These are phyloP conservation scores for Nudaria mundana DNA, from an alignment of 2,888 invertebrate species.

Conservation along the genomic window DNA sequence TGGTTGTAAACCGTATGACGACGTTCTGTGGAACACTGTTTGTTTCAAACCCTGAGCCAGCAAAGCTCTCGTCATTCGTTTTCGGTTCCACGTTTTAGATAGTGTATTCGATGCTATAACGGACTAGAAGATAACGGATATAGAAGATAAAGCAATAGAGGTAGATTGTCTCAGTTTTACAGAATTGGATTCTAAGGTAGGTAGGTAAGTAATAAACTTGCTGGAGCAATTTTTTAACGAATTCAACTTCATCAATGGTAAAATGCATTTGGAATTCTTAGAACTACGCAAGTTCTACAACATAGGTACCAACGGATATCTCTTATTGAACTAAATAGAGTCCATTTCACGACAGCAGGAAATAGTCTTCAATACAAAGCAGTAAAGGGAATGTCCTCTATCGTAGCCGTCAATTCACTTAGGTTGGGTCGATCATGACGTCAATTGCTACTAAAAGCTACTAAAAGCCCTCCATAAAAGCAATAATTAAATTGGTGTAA, in stretches of 20 bases:
- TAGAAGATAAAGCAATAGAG: no score
- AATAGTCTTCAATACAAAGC: slow-evolving; percentile 26
- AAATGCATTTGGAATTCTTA: neutral
- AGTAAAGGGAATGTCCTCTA: slow-evolving; percentile 49
- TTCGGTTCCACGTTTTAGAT: no score
- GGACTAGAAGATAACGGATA: no score
- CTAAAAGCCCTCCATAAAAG: slow-evolving; percentile 82
- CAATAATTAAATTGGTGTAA: slow-evolving; percentile 81
- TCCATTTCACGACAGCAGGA: slow-evolving; percentile 3
- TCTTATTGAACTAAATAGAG: neutral
- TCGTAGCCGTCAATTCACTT: slow-evolving; percentile 76
- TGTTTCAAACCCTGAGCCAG: no score
- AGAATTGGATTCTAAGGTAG: neutral
- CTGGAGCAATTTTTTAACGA: neutral
- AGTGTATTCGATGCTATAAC: no score
- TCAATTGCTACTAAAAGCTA: slow-evolving; percentile 79
- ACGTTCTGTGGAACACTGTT: no score
- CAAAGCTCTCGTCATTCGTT: no score
- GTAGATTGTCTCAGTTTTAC: neutral
- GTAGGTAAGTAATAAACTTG: neutral
- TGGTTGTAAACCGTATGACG: no score
- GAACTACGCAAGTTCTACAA: neutral
- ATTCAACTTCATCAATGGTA: neutral
- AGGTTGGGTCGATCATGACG: slow-evolving; percentile 73
- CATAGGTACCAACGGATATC: neutral